Evolutionary conservation across 35 echinoderm and acorn worm species (phyloP), one percentile per base, ranked within the genome.

Genomic region (Lytechinus variegatus): DNA sequence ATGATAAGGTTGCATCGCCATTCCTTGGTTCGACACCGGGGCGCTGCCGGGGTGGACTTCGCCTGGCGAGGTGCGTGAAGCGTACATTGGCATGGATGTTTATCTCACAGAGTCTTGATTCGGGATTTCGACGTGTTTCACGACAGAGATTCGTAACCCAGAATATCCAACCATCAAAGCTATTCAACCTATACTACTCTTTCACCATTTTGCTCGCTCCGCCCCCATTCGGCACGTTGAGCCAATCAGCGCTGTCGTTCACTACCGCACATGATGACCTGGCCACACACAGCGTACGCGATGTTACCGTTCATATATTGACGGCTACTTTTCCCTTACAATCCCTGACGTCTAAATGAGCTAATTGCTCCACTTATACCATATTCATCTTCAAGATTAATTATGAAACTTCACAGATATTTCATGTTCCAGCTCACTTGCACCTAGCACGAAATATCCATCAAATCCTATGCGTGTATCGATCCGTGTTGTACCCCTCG

Each of bases 11-110:
- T 98, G 97, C 95, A 98, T 95, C 88, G 97, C 96, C 61, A 98
- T 94, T 61, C 97, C 97, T 56, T 97, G 95, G 44, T 98, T 98
- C 55, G 96, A 94, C 5, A 87, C 79, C 94, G 97, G 97, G 91
- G 97, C 96, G 87, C 94, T 97, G 56, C 95, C 97, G 79, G 96
- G 88, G 79, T 97, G 96, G 89, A 95, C 94, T 86, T 97, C 96
- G 96, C 94, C 96, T 72, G 96, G 96, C 55, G 95, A 95, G 53
- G 94, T 97, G 87, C 95, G 94, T 88, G 87, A 94, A 86, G 96
- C 96, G 97, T 98, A 98, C 97, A 98, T 98, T 95, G 96, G 97
- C 97, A 98, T 98, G 87, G 96, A 94, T 58, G 86, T 79, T 79
- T 94, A 55, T 55, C 87, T 95, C 94, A 52, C 86, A 52, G 91